Evolutionary conservation across 2,888 invertebrate species (phyloP).

Genomic region (Sepioteuthis lessoniana): DNA sequence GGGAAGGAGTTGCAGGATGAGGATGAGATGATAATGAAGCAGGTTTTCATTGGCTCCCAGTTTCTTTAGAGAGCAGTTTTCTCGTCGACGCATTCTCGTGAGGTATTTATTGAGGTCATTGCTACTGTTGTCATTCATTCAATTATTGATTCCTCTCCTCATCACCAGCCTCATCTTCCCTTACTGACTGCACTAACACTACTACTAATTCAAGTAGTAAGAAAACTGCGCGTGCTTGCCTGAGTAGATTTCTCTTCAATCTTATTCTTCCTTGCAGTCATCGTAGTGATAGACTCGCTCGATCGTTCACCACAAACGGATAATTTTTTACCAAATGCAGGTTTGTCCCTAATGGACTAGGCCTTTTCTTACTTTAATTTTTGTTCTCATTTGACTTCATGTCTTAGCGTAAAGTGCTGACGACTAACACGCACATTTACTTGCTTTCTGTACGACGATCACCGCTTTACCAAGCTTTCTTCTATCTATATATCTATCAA

Average conservation of each 20-base stretch:
- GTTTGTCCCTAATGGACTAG: constrained; percentile 20
- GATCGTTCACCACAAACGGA: neutral
- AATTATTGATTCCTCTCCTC: constrained; percentile 47
- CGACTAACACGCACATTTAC: neutral
- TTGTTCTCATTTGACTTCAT: neutral
- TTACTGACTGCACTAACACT: neutral
- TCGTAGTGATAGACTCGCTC: neutral
- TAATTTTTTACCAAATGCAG: constrained; percentile 48
- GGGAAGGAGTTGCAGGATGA: neutral
- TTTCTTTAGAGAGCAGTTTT: constrained; percentile 41
- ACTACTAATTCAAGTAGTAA: neutral
- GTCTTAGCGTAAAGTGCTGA: neutral
- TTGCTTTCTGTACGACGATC: neutral
- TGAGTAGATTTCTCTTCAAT: neutral
- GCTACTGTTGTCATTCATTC: constrained; percentile 49
- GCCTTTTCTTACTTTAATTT: neutral
- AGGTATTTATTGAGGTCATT: constrained; percentile 49
- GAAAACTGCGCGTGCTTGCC: constrained; percentile 34
- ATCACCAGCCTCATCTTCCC: constrained; percentile 10
- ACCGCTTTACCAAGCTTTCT: neutral
- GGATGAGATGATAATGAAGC: constrained; percentile 36
- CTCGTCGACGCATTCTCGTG: constrained; percentile 45
- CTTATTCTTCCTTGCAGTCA: constrained; percentile 35
- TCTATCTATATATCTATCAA: too few relatives aligned
- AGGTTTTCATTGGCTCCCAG: constrained; percentile 45